Percentiles rank a stretch among this genome's conserved stretches.
phyloP scores from a whole-genome alignment of 1,140 invertebrate species.

The Eufriesea mexicana region DNA sequence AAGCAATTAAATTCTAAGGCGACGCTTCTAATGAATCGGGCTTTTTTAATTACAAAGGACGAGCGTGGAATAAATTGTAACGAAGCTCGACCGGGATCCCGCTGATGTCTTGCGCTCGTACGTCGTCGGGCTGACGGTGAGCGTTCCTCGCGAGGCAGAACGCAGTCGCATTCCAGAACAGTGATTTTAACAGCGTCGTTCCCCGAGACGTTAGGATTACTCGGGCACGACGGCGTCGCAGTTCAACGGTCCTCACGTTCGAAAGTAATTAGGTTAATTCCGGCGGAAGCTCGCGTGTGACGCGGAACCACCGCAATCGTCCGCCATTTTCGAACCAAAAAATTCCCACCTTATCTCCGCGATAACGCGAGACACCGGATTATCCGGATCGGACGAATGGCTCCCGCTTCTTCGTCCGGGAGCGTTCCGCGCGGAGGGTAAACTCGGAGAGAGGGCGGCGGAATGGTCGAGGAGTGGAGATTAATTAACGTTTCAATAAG shows the following conservation, averaged over 20 bases:
- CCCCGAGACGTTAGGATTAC: slow-evolving; percentile 65
- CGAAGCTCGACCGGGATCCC: slow-evolving; percentile 10
- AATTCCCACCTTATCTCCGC: slow-evolving; percentile 39
- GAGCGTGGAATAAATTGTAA: slow-evolving; percentile 65
- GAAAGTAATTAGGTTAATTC: slow-evolving; percentile 70
- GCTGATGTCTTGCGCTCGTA: slow-evolving; percentile 20
- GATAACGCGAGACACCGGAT: too few relatives aligned
- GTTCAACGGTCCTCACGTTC: slow-evolving; percentile 64
- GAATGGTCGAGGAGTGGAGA: not conserved
- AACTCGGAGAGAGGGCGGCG: too few relatives aligned
- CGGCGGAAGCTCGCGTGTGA: slow-evolving; percentile 58
- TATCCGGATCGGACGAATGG: too few relatives aligned
- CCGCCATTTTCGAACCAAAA: slow-evolving; percentile 48
- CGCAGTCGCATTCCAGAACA: slow-evolving; percentile 66
- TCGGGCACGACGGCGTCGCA: slow-evolving; percentile 37
- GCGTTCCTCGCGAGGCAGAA: slow-evolving; percentile 45
- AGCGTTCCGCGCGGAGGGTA: too few relatives aligned
- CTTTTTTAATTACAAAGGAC: slow-evolving; percentile 63
- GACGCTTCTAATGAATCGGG: slow-evolving; percentile 64
- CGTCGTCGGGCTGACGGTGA: slow-evolving; percentile 35
- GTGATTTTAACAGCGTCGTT: slow-evolving; percentile 68
- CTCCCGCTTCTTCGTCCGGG: too few relatives aligned
- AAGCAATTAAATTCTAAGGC: slow-evolving; percentile 67
- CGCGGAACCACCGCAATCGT: slow-evolving; percentile 53
- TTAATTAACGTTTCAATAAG: slow-evolving; percentile 29